Conservation (phyloP, 2,797 vertebrate genomes). For the Atherinosoma microstoma region DNA sequence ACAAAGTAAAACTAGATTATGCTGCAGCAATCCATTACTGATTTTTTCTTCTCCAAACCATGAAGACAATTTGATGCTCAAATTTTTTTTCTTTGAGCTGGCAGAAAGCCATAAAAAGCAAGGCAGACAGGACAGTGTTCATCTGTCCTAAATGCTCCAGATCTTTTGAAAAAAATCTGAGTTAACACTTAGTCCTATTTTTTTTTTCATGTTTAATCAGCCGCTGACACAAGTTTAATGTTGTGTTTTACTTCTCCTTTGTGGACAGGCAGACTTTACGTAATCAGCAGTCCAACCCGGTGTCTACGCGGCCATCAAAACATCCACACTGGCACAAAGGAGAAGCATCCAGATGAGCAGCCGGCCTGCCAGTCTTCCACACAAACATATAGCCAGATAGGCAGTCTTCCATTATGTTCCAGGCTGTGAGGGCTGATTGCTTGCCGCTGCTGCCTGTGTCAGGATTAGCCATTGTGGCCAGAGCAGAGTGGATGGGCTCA, state of each 20-base stretch:
- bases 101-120: too few relatives aligned
- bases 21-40: too few relatives aligned
- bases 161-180: neutral
- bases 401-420: constrained; percentile 62
- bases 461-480: constrained; percentile 69
- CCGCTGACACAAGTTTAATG: constrained; percentile 4
- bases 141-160: too few relatives aligned
- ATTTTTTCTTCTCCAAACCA: too few relatives aligned
- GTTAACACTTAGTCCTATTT: neutral
- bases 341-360: constrained; percentile 43
- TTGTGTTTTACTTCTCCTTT: constrained; percentile 9
- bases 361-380: constrained; percentile 52
- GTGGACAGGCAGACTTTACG: neutral
- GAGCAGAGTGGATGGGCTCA: constrained; percentile 58
- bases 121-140: too few relatives aligned
- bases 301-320: constrained; percentile 43
- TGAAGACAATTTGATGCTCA: too few relatives aligned
- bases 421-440: constrained; percentile 64
- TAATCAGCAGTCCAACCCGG: constrained; percentile 13
- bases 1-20: too few relatives aligned
- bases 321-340: constrained; percentile 44
- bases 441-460: constrained; percentile 54
- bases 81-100: too few relatives aligned
- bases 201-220: constrained; percentile 1
- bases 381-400: constrained; percentile 51